These are phyloP conservation scores for Blastomussa wellsi DNA, from an alignment of 92 coral and sea anemone genomes.

Conservation along the genomic window DNA sequence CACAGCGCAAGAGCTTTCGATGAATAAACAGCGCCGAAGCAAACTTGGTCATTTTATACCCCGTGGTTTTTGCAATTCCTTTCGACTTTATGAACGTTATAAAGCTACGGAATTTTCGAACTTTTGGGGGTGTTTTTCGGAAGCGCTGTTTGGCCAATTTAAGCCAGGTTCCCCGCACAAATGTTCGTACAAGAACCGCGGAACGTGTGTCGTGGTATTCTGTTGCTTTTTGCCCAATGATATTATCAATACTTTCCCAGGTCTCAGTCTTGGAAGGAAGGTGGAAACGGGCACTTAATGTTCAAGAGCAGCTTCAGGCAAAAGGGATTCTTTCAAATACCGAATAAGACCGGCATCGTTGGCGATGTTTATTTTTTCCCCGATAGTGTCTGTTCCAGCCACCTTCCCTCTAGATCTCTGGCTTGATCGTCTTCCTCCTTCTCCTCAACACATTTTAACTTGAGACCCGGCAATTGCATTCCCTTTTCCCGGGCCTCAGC, in stretches of 20 bases:
- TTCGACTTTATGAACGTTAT: slow-evolving; percentile 17
- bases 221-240: background rate
- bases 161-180: slow-evolving; percentile 31
- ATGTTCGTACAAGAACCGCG: slow-evolving; percentile 30
- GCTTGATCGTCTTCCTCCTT: background rate
- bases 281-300: slow-evolving; percentile 23
- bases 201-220: background rate
- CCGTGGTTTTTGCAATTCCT: slow-evolving; percentile 40
- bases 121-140: slow-evolving; percentile 25
- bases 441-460: slow-evolving; percentile 30
- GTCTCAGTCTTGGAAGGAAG: slow-evolving; percentile 5
- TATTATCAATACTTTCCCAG: slow-evolving; percentile 25
- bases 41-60: slow-evolving; percentile 27
- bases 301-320: slow-evolving; percentile 10
- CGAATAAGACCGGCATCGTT: slow-evolving; percentile 30
- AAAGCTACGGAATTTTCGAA: slow-evolving; percentile 22
- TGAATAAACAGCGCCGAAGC: slow-evolving; percentile 14
- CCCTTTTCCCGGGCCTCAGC: background rate
- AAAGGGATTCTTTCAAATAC: slow-evolving; percentile 25
- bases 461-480: slow-evolving; percentile 14
- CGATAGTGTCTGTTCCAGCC: background rate
- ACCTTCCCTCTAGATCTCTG: slow-evolving; percentile 13
- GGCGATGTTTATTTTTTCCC: slow-evolving; percentile 27
- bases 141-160: slow-evolving; percentile 13
- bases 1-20: slow-evolving; percentile 18